Percentiles rank a stretch among this genome's conserved stretches.
These are phyloP conservation scores for Ceyx margarethae DNA, from an alignment of 2,113 vertebrate species.

Conservation along the genomic window DNA sequence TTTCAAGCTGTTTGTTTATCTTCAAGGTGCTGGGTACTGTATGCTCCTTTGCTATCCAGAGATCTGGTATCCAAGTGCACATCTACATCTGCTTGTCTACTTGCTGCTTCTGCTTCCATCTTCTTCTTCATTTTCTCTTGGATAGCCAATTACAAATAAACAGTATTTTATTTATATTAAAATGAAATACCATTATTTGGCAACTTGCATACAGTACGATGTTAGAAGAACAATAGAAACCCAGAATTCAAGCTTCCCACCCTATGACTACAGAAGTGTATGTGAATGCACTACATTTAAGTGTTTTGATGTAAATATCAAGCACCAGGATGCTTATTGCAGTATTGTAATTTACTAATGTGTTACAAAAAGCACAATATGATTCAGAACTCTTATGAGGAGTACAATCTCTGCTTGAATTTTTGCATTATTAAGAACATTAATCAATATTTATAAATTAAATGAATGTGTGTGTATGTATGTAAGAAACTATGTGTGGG, in stretches of 20 bases:
- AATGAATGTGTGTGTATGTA: neutral
- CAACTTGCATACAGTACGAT: conserved; percentile 70
- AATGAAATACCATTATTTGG: conserved; percentile 60
- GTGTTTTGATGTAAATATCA: neutral
- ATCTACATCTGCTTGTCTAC: conserved; percentile 69
- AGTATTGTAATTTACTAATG: neutral
- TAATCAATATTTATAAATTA: conserved; percentile 12
- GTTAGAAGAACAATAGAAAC: conserved; percentile 11
- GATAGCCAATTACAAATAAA: conserved; percentile 70
- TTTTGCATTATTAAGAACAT: conserved; percentile 11
- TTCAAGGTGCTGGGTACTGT: conserved; percentile 55
- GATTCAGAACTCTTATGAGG: neutral
- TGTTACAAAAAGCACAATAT: neutral
- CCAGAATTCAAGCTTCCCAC: conserved; percentile 34
- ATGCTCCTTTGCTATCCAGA: conserved; percentile 74
- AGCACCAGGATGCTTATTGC: neutral
- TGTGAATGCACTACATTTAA: neutral
- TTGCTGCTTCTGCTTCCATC: conserved; percentile 74
- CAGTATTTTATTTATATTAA: conserved; percentile 63
- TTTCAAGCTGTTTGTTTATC: conserved; percentile 18
- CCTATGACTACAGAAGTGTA: neutral
- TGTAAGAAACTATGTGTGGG: neutral
- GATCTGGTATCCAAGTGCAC: conserved; percentile 66
- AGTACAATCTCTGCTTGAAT: neutral
- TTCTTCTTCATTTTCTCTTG: conserved; percentile 74